These are phyloP conservation scores for Stictonetta naevosa DNA, from an alignment of 2,113 vertebrate species.

Conservation along the genomic window DNA sequence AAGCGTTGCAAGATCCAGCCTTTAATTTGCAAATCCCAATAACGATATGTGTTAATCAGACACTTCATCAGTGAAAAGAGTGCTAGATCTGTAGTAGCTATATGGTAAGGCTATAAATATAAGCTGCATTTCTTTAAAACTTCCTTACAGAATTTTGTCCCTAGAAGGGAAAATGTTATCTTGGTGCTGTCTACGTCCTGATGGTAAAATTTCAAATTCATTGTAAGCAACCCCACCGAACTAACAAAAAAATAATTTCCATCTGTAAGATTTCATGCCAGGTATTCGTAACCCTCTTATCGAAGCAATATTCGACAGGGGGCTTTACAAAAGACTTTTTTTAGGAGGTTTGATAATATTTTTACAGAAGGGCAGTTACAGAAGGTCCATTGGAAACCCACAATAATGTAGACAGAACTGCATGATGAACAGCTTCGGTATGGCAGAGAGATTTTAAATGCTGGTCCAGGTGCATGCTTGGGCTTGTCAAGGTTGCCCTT, in stretches of 20 bases:
- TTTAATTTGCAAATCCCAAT: conserved; percentile 73
- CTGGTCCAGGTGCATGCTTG: conserved; percentile 57
- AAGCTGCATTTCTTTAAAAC: conserved; percentile 57
- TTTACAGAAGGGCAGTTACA: conserved; percentile 50
- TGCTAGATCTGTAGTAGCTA: conserved; percentile 58
- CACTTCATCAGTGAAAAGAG: conserved; percentile 63
- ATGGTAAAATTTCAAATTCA: conserved; percentile 41
- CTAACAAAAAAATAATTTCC: conserved; percentile 54
- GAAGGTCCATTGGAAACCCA: conserved; percentile 52
- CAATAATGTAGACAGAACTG: conserved; percentile 41
- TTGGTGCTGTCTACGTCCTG: neutral
- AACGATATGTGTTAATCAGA: conserved; percentile 68
- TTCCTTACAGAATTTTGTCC: conserved; percentile 62
- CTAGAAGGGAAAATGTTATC: conserved; percentile 61
- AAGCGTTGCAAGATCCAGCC: conserved; percentile 47
- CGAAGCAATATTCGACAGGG: conserved; percentile 37
- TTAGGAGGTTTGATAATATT: conserved; percentile 9
- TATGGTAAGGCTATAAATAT: conserved; percentile 63
- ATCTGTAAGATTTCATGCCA: conserved; percentile 37
- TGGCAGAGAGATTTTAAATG: conserved; percentile 56
- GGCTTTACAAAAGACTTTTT: conserved; percentile 29
- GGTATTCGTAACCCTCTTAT: conserved; percentile 47
- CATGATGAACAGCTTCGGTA: conserved; percentile 1
- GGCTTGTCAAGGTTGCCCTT: conserved; percentile 52
- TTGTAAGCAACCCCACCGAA: conserved; percentile 31